Evolutionary conservation across 2,797 vertebrate species (phyloP), one percentile per base, ranked within the genome.

Genomic region (Sebastes taczanowskii): DNA sequence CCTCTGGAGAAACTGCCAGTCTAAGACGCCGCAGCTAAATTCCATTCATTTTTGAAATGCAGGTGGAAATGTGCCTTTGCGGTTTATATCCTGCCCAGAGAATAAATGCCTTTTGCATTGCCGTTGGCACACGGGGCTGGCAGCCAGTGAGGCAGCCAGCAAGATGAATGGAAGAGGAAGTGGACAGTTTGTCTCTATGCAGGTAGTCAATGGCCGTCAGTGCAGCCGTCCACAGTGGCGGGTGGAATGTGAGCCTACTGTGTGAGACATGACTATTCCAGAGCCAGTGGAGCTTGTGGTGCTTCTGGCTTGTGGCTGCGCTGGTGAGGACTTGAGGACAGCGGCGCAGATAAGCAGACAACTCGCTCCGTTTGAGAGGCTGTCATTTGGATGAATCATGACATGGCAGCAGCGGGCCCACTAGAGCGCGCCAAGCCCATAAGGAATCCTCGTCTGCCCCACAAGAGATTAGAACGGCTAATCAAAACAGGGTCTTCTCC

Each of bases 221-320:
- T 61, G 46, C 78, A 55, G 87, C 85, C 81, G 29, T 94, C 94
- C 85, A 84, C 94, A 94, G 91, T 35, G 83, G 83, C 88, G 38
- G 81, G 91, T 91, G 95, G 95, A 96, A 96, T 95, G 91, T 96
- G 71, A 90, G 86, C 86, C 78, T 67, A 82, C 82, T 42, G 90
- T 95, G 94, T 90, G 89, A 96, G 93, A 91, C 93, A 64, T 87
- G 83, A 92, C 89, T 79, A 8, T 89, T 84, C 79, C 89, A 68
- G 85, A 89, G 84, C 74, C 79, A 77, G 86, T 77, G 85, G 86
- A 88, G 80, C 85, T 89, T 76, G 83, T 67, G 87, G 86, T 87
- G 38, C 38, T 42, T 85, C 82, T 55, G 71, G 64, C 83, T 90
- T 88, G 89, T 49, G 87, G 88, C 82, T 56, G 74, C 2, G 64